Conservation (phyloP, 2,888 invertebrate species). For the Sinohyriopsis cumingii region DNA sequence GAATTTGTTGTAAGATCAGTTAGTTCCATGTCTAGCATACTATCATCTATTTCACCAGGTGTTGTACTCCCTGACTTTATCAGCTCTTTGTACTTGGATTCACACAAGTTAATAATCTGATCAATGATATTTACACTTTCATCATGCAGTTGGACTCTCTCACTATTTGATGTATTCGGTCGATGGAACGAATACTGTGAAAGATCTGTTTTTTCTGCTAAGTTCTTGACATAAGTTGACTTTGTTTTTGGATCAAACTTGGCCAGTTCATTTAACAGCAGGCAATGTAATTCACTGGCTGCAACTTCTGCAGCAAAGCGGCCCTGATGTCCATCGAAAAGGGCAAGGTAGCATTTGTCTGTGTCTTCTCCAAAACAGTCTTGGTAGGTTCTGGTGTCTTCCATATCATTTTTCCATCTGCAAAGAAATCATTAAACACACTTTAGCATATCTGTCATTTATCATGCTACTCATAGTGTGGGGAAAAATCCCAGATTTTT, state of each 20-base stretch:
- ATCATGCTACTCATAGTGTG: constrained; percentile 6
- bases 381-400: constrained; percentile 66
- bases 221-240: constrained; percentile 51
- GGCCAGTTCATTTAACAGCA: constrained; percentile 63
- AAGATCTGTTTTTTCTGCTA: constrained; percentile 43
- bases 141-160: constrained; percentile 48
- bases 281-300: constrained; percentile 63
- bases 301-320: constrained; percentile 65
- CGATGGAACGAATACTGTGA: constrained; percentile 49
- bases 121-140: constrained; percentile 60
- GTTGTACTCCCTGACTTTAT: constrained; percentile 28
- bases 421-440: neutral
- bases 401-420: constrained; percentile 68
- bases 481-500: neutral
- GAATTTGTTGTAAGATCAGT: neutral
- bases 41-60: constrained; percentile 2
- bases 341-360: constrained; percentile 63
- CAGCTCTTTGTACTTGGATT: constrained; percentile 56
- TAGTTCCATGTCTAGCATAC: constrained; percentile 5
- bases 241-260: constrained; percentile 66
- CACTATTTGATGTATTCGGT: constrained; percentile 51
- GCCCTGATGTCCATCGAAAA: constrained; percentile 69
- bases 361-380: constrained; percentile 66
- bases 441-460: constrained; percentile 10
- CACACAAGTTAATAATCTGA: constrained; percentile 63